Percentiles rank a stretch among this genome's conserved stretches.
These are phyloP conservation scores for Parazoanthus swiftii DNA, from an alignment of 92 coral and sea anemone genomes.

Conservation along the genomic window DNA sequence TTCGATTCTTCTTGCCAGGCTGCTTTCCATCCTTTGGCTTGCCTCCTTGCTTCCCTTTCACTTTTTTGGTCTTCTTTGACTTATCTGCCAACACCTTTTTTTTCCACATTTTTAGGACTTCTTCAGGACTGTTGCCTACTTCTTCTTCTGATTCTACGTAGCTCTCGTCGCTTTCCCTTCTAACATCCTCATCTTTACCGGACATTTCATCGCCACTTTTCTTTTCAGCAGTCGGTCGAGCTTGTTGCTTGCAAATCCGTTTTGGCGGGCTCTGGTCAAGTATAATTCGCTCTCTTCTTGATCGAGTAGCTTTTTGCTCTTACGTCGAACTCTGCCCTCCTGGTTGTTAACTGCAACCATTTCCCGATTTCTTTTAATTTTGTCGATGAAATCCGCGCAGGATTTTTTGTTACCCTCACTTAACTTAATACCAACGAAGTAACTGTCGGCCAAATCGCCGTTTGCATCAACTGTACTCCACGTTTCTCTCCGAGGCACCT, in stretches of 20 bases:
- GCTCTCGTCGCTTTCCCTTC: neutral
- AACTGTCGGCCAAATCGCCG: neutral
- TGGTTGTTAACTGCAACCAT: neutral
- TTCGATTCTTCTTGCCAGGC: neutral
- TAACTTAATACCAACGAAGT: neutral
- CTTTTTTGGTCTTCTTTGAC: too few species aligned
- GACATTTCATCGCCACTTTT: neutral
- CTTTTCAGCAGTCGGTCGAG: neutral
- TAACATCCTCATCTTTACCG: slow-evolving; percentile 6
- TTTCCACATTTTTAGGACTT: too few species aligned
- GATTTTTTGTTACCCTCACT: neutral
- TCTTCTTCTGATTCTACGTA: too few species aligned
- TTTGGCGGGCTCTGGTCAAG: slow-evolving; percentile 7
- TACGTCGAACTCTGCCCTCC: slow-evolving; percentile 9
- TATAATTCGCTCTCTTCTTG: neutral
- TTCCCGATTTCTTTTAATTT: neutral
- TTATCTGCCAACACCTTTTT: too few species aligned
- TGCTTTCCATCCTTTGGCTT: too few species aligned
- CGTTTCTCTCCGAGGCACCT: neutral
- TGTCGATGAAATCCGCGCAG: neutral
- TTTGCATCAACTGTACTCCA: slow-evolving; percentile 7
- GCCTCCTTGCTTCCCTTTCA: too few species aligned
- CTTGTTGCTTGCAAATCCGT: slow-evolving; percentile 1
- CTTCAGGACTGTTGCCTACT: too few species aligned
- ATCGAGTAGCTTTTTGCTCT: slow-evolving; percentile 11